Evolutionary conservation across 1,140 invertebrate species (phyloP), one percentile per base, ranked within the genome.

Genomic region (Liolophura sinensis): DNA sequence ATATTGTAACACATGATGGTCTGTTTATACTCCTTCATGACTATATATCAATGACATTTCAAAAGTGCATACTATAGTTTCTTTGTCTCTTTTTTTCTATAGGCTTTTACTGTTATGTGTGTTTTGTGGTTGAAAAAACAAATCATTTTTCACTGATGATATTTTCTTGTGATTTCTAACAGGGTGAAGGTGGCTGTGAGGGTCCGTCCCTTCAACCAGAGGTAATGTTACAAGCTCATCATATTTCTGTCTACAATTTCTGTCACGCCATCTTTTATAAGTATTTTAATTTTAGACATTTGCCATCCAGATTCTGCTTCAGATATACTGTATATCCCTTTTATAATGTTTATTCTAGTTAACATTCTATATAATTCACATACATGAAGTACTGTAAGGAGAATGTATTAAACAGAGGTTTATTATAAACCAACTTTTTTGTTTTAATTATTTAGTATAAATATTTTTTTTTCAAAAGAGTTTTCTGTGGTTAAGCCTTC

Each of bases 111-210:
- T 40, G 31, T 3, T 40, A 9, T 40, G 9, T 40, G 31, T 40
- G 3, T 40, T 40, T 3, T 40, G 31, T 40, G 31, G 31, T 40
- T 40, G 31, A 40, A 9, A 40, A 40, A 40, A 40, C 3, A 40
- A 40, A 40, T 40, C 9, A 40, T 9, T 40, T 64, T 57, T 16
- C 18, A 11, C 15, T 62, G 14, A 62, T 62, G n/a, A n/a, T n/a
- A n/a, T 54, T 46, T 60, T 60, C 49, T 9, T 55, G 61, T 66
- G 24, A 63, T 64, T 69, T 50, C 63, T 74, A 73, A 63, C 74
- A 83, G 82, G 71, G 84, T 89, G 0, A 86, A 87, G 69, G 89
- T 89, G 18, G 88, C 89, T 6, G 88, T 89, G 5, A 74, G 89
- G 69, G 87, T 89, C 46, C 82, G 89, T 24, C 89, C 89, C 66